phyloP scores from a whole-genome alignment of 1,140 invertebrate species.

The Drosophila lacertosa region DNA sequence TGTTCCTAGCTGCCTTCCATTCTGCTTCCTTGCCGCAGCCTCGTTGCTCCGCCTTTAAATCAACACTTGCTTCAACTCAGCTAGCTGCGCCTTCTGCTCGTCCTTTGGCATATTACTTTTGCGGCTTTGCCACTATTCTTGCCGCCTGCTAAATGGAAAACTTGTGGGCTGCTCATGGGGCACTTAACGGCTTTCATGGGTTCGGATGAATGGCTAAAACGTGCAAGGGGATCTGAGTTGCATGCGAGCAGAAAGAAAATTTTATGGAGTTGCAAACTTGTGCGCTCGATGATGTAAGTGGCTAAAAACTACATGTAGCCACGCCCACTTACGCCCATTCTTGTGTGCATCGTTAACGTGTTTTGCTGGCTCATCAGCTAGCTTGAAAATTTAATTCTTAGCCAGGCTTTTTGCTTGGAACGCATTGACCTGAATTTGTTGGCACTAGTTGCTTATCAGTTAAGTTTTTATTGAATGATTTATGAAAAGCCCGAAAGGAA shows the following conservation, averaged over 20 bases:
- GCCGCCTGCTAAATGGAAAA: slow-evolving; percentile 43
- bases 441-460: slow-evolving; percentile 15
- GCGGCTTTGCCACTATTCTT: slow-evolving; percentile 51
- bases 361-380: slow-evolving; percentile 39
- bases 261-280: slow-evolving; percentile 66
- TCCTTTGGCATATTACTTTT: slow-evolving; percentile 50
- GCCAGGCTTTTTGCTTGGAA: slow-evolving; percentile 21
- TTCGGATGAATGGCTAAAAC: slow-evolving; percentile 42
- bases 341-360: slow-evolving; percentile 51
- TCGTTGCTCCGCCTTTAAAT: slow-evolving; percentile 40
- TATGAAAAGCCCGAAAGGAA: neutral
- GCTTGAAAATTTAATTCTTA: slow-evolving; percentile 36
- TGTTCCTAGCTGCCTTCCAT: slow-evolving; percentile 3
- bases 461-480: slow-evolving; percentile 11
- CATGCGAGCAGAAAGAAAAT: slow-evolving; percentile 44
- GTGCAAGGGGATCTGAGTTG: slow-evolving; percentile 15
- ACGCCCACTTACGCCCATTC: too few species aligned
- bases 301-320: slow-evolving; percentile 45
- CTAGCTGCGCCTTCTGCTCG: neutral
- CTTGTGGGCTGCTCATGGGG: slow-evolving; percentile 44
- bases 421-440: slow-evolving; percentile 52
- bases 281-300: slow-evolving; percentile 65
- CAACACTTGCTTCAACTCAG: slow-evolving; percentile 41
- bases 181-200: slow-evolving; percentile 68
- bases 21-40: neutral